Evolutionary conservation across 1,140 invertebrate species (phyloP).

Genomic region (Neodiprion lecontei): DNA sequence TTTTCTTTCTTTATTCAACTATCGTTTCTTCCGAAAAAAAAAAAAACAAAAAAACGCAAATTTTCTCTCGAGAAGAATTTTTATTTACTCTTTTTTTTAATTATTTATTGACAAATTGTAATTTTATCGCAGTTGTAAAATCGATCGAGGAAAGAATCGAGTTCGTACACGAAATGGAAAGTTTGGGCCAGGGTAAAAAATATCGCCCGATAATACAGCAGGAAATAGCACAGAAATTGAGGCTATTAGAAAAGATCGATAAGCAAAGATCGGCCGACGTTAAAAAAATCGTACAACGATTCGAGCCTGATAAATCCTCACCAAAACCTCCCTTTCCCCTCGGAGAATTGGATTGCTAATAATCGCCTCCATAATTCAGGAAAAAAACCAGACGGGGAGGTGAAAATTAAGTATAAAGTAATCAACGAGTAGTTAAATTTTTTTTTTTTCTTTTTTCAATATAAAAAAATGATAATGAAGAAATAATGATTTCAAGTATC

Average conservation of each 20-base stretch:
- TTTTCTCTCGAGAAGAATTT: background rate
- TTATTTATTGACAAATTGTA: background rate
- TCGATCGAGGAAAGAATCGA: constrained; percentile 59
- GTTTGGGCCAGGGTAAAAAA: constrained; percentile 56
- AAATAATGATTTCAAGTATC: too few relatives aligned
- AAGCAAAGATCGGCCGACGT: constrained; percentile 40
- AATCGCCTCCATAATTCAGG: background rate
- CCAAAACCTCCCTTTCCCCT: constrained; percentile 51
- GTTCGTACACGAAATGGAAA: constrained; percentile 60
- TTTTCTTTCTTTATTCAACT: background rate
- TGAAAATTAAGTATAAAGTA: too few relatives aligned
- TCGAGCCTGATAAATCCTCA: constrained; percentile 38
- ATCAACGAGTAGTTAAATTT: too few relatives aligned
- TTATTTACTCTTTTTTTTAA: constrained; percentile 17
- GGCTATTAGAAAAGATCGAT: constrained; percentile 52
- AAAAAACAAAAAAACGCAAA: background rate
- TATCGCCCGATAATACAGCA: constrained; percentile 59
- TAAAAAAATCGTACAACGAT: constrained; percentile 41
- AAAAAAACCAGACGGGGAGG: too few relatives aligned
- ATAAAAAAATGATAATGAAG: too few relatives aligned
- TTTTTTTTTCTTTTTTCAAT: too few relatives aligned
- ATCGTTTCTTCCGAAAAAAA: background rate
- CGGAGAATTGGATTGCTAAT: constrained; percentile 42
- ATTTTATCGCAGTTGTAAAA: constrained; percentile 46
- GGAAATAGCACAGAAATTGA: constrained; percentile 59